Base-by-base conservation (phyloP, 23 tunicate species). In the Aplidium turbinatum region DNA sequence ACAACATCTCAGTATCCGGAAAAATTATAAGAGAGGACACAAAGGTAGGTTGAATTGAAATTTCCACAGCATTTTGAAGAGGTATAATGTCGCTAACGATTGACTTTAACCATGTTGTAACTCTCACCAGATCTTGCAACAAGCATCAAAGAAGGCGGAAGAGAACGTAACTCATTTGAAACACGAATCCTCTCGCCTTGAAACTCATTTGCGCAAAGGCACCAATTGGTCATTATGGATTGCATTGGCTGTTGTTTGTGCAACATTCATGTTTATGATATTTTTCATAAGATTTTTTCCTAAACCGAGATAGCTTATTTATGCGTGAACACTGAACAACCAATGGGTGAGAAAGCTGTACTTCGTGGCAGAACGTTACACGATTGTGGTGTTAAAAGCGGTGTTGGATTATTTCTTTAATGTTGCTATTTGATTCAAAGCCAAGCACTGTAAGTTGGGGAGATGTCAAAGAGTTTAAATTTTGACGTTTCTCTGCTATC, bases 201-300 rank as follows among this genome's bases (percentile, higher is more conserved):
- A 88, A 61, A 20, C 75, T 0, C 96, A 88, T 35, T 70, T 88
- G 58, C 72, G 75, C 31, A 81, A 88, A 45, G 96, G 96, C 31
- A 81, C 96, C 0, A 88, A 88, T 68, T 89, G 96, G 89, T 89
- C 85, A 89, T 39, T 82, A 62, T 89, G 96, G 89, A 78, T 83
- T 3, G 73, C 84, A 6, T 39, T 89, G 0, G 96, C 85, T 4
- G 55, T 82, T 39, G 96, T 89, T 2, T 89, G 89, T 47, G 81
- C 65, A 25, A 72, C 86, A 2, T 89, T 89, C 38, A 7, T 89
- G 32, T 81, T 70, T 34, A 89, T 89, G 96, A 89, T 89, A 71
- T 72, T 89, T 64, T 89, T 82, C 42, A 89, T 89, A 31, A 80
- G 96, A 13, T 82, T 89, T 71, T 82, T 89, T 72, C 96, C 96